Conservation (phyloP, 2,888 invertebrate genomes). For the Pinctada fucata region DNA sequence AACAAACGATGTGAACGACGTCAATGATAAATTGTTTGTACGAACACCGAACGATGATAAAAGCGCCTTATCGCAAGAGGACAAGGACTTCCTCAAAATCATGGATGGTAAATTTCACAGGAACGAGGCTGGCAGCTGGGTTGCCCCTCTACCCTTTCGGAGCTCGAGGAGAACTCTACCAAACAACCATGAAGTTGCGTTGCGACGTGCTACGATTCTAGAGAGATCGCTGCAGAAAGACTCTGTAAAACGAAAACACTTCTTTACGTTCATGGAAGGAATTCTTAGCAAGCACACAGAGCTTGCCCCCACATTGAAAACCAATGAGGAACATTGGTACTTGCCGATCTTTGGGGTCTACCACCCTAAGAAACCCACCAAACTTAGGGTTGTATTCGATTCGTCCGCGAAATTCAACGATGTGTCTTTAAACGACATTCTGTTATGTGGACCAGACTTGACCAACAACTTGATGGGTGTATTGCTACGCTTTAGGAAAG, state of each 20-base stretch:
- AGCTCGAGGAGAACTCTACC: constrained; percentile 17
- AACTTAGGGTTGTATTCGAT: constrained; percentile 42
- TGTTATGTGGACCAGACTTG: constrained; percentile 40
- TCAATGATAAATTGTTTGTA: constrained; percentile 9
- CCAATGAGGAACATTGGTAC: constrained; percentile 40
- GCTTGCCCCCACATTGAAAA: constrained; percentile 28
- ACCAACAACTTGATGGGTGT: constrained; percentile 42
- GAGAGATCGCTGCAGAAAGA: constrained; percentile 23
- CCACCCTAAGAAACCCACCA: constrained; percentile 24
- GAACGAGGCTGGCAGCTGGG: constrained; percentile 32
- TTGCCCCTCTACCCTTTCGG: constrained; percentile 36
- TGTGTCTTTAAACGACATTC: constrained; percentile 38
- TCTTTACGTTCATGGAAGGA: constrained; percentile 36
- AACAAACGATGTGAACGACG: background rate
- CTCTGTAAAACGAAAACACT: constrained; percentile 31
- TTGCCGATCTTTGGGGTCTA: constrained; percentile 44
- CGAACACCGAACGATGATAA: constrained; percentile 34
- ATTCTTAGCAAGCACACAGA: constrained; percentile 38
- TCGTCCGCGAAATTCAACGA: constrained; percentile 34
- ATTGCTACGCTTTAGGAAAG: constrained; percentile 35
- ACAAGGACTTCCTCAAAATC: constrained; percentile 31
- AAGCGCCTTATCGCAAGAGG: constrained; percentile 34
- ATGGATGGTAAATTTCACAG: constrained; percentile 25
- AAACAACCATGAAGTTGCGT: constrained; percentile 30
- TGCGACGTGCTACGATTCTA: constrained; percentile 21